Evolutionary conservation across 2,888 invertebrate genomes (phyloP).

Genomic region (Dusona sp.): DNA sequence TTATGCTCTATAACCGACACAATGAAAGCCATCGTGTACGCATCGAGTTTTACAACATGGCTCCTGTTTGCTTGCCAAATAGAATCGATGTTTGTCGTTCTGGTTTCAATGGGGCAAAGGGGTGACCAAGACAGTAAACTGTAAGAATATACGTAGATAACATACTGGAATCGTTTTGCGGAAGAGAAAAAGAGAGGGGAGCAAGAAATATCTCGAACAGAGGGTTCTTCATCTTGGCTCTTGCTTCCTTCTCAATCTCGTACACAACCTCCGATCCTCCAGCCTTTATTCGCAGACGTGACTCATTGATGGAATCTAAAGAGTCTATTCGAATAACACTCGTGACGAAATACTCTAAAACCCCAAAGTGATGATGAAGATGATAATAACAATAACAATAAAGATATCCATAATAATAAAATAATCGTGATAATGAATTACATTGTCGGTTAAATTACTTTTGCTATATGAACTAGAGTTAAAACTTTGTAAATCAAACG

Average conservation of each 20-base stretch:
- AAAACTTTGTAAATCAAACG: too few species aligned
- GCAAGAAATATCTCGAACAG: background rate
- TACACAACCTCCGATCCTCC: background rate
- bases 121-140: background rate
- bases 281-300: slow-evolving; percentile 76
- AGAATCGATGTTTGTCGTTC: slow-evolving; percentile 15
- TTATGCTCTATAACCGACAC: slow-evolving; percentile 6
- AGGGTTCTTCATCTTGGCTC: slow-evolving; percentile 7
- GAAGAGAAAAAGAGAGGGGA: background rate
- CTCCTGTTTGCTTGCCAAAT: slow-evolving; percentile 21
- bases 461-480: too few species aligned
- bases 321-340: background rate
- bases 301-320: slow-evolving; percentile 70
- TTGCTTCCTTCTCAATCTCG: background rate
- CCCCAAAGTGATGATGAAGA: background rate
- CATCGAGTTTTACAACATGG: slow-evolving; percentile 13
- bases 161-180: background rate
- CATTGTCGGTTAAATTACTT: too few species aligned
- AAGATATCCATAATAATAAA: background rate
- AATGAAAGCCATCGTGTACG: background rate
- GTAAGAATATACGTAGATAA: background rate
- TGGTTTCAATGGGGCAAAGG: background rate
- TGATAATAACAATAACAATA: background rate
- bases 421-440: too few species aligned
- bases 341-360: background rate